Percentiles rank a stretch among this genome's conserved stretches.
These are phyloP conservation scores for Anisognathus igniventris DNA, from an alignment of 2,797 vertebrate species.

Conservation along the genomic window DNA sequence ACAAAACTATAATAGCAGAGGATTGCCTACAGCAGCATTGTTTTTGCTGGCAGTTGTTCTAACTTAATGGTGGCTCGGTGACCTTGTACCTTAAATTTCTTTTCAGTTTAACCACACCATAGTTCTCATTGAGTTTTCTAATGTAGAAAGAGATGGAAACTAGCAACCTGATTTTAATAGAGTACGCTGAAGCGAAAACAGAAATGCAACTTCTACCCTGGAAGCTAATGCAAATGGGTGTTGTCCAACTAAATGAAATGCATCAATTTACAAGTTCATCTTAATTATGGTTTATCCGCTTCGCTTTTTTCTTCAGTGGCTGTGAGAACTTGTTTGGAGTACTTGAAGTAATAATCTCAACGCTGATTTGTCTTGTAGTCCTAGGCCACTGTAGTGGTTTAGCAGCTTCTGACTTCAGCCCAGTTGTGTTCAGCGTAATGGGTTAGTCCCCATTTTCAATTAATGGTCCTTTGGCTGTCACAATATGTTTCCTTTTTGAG, in stretches of 20 bases:
- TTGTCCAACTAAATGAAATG: slow-evolving; percentile 36
- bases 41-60: slow-evolving; percentile 49
- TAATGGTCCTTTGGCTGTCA: not conserved
- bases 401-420: not conserved
- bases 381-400: not conserved
- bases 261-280: slow-evolving; percentile 22
- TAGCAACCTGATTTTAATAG: not conserved
- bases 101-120: not conserved
- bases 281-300: slow-evolving; percentile 45
- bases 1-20: not conserved
- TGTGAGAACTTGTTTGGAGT: slow-evolving; percentile 39
- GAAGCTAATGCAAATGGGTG: slow-evolving; percentile 12
- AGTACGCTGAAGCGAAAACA: not conserved
- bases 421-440: not conserved
- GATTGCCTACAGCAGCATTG: slow-evolving; percentile 49
- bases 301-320: not conserved
- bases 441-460: not conserved
- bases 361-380: not conserved
- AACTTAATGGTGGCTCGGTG: slow-evolving; percentile 33
- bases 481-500: not conserved
- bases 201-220: not conserved
- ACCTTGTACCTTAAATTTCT: slow-evolving; percentile 50
- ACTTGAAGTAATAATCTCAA: not conserved
- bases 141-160: slow-evolving; percentile 15
- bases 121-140: slow-evolving; percentile 15